These are phyloP conservation scores for Tetanocera ferruginea DNA, from an alignment of 2,888 invertebrate species.

Conservation along the genomic window DNA sequence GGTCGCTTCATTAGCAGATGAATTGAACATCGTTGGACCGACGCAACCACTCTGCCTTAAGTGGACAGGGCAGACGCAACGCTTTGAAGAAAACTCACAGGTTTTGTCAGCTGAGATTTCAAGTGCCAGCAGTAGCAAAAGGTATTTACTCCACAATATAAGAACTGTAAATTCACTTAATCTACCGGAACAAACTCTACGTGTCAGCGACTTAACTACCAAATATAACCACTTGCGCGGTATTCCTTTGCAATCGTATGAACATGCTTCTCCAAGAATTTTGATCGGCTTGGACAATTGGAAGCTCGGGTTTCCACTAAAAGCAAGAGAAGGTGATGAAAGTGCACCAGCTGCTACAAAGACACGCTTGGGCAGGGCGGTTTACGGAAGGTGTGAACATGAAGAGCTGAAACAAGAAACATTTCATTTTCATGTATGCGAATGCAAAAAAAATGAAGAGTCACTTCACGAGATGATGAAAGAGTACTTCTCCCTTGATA, in stretches of 20 bases:
- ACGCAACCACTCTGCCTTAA: constrained; percentile 38
- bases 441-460: not conserved
- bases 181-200: not conserved
- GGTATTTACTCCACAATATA: not conserved
- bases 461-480: constrained; percentile 36
- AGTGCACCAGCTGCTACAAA: constrained; percentile 33
- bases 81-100: not conserved
- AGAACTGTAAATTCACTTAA: not conserved
- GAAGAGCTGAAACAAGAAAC: not conserved
- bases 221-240: not conserved
- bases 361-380: constrained; percentile 32
- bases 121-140: not conserved
- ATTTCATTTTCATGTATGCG: constrained; percentile 15
- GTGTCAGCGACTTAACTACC: too few relatives aligned
- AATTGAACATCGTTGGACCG: constrained; percentile 35
- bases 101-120: not conserved
- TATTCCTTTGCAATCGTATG: constrained; percentile 35
- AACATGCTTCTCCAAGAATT: constrained; percentile 35
- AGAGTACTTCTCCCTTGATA: constrained; percentile 44
- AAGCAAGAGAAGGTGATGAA: not conserved
- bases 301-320: constrained; percentile 12
- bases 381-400: constrained; percentile 29
- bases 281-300: constrained; percentile 43
- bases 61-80: constrained; percentile 20
- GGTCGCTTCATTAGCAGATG: not conserved